Evolutionary conservation across 2,113 vertebrate species (phyloP).

Genomic region (Oryzias javanicus): DNA sequence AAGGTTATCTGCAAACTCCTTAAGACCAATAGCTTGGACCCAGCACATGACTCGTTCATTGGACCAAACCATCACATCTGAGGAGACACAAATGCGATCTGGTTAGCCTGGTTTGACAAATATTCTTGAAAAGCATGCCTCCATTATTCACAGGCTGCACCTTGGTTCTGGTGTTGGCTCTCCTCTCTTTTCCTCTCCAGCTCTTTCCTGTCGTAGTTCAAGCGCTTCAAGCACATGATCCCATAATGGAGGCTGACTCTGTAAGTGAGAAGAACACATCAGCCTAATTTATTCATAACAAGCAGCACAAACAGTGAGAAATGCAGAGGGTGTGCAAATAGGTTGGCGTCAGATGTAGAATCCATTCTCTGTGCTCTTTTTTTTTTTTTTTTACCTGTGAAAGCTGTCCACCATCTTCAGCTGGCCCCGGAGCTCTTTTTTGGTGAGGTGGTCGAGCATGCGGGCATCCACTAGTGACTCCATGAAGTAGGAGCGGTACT

Average conservation of each 20-base stretch:
- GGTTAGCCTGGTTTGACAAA: neutral
- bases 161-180: conserved; percentile 89
- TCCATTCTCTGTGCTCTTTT: neutral
- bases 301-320: neutral
- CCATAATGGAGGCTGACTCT: conserved; percentile 94
- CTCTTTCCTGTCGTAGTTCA: conserved; percentile 94
- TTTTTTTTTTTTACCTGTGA: conserved; percentile 78
- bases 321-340: neutral
- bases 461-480: conserved; percentile 92
- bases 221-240: conserved; percentile 92
- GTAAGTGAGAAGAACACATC: conserved; percentile 4
- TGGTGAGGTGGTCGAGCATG: conserved; percentile 93
- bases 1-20: conserved; percentile 90
- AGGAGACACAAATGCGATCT: neutral
- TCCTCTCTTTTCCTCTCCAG: conserved; percentile 88
- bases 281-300: neutral
- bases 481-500: conserved; percentile 96
- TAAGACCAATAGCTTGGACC: conserved; percentile 89
- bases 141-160: conserved; percentile 51
- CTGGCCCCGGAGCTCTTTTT: conserved; percentile 92
- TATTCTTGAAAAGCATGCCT: too few species aligned
- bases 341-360: neutral
- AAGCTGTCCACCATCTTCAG: conserved; percentile 97
- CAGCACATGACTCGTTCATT: conserved; percentile 94
- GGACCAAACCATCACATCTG: conserved; percentile 95